Evolutionary conservation across 2,797 vertebrate species (phyloP), one percentile per base, ranked within the genome.

Genomic region (Etheostoma nigrum): DNA sequence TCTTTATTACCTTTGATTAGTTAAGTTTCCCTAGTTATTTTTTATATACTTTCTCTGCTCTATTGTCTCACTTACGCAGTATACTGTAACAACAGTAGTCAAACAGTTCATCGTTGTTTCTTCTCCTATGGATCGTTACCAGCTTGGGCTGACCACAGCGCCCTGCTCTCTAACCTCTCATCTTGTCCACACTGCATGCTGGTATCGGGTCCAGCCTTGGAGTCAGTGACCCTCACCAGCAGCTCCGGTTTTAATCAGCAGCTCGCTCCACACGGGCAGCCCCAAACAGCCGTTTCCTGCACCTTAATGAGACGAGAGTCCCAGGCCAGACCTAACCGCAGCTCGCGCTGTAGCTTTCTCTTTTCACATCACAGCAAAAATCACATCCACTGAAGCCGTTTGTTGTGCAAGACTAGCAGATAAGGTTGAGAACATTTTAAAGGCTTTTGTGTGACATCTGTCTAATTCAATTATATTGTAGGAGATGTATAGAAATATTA

Each of bases 241-340:
- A 84, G 68, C 74, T 84, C 77, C 68, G 47, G 74, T 86, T 94
- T 91, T 94, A 94, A 95, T 94, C 91, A 93, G 87, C 85, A 78
- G 71, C 54, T 86, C 79, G 70, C 80, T 90, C 77, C 83, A 83
- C 86, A 67, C 55, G 19, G 53, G 69, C 86, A 63, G 75, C 75
- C 69, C 72, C 70, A 12, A 59, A 85, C 72, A 76, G 57, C 74
- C 21, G n/a, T 78, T 74, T 67, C 52, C 83, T 76, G 74, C 82
- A 80, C 81, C 72, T 79, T 91, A 87, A 92, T 85, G 72, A 88
- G 81, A 63, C 2, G 1, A 74, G 67, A 75, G 86, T 77, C 70
- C 65, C 55, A 23, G 30, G 18, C 72, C 72, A 49, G 61, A 67
- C 18, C 58, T 4, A 33, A 48, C 53, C 14, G 4, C 40, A 30